These are phyloP conservation scores for Brachionus rubens DNA, from an alignment of 1,140 invertebrate genomes.

Conservation along the genomic window DNA sequence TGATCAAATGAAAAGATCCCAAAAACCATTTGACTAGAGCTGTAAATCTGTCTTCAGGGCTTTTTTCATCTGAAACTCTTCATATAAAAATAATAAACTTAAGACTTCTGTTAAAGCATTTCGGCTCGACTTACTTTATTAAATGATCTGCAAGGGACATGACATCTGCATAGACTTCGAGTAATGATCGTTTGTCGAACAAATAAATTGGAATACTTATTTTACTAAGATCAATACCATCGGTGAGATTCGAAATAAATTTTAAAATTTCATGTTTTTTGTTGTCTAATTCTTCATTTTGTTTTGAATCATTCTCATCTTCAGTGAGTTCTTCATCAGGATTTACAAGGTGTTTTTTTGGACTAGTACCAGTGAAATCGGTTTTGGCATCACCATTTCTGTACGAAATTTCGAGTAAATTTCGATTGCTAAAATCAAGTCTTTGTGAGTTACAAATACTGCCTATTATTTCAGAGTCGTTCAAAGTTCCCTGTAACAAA, in stretches of 20 bases:
- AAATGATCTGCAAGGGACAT: slow-evolving; percentile 63
- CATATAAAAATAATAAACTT: slow-evolving; percentile 22
- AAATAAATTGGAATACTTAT: not conserved
- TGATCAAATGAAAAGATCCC: slow-evolving; percentile 62
- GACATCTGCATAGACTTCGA: slow-evolving; percentile 66
- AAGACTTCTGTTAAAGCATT: too few relatives aligned
- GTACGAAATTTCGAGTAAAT: too few relatives aligned
- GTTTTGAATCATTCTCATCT: not conserved
- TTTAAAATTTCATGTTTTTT: not conserved
- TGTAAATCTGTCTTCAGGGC: slow-evolving; percentile 61
- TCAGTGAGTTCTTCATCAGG: slow-evolving; percentile 4
- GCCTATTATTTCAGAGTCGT: too few relatives aligned
- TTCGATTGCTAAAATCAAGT: too few relatives aligned
- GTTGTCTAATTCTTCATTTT: not conserved
- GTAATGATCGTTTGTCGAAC: slow-evolving; percentile 62
- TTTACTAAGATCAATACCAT: not conserved
- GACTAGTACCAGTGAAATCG: not conserved
- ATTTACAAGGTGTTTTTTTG: slow-evolving; percentile 36
- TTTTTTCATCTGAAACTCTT: slow-evolving; percentile 49
- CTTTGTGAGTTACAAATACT: too few relatives aligned
- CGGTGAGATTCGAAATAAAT: slow-evolving; percentile 3
- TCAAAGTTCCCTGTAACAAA: too few relatives aligned
- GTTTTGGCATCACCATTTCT: too few relatives aligned
- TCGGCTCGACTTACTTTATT: slow-evolving; percentile 53
- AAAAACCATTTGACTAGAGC: slow-evolving; percentile 62